phyloP scores from a whole-genome alignment of 1,140 invertebrate species.

The Aplysia californica region DNA sequence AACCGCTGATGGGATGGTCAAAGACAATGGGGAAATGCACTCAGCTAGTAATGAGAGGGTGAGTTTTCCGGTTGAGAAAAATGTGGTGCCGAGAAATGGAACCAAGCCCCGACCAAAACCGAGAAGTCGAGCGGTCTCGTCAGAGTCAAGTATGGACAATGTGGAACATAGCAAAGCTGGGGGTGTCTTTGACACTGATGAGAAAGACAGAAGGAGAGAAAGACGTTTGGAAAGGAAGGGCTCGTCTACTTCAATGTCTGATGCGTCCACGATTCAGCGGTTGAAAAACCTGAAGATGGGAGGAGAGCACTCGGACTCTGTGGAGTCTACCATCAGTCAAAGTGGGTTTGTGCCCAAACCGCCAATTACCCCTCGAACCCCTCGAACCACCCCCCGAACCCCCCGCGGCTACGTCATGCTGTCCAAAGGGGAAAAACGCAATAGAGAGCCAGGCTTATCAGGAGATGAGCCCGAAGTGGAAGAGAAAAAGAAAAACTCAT shows the following conservation, averaged over 20 bases:
- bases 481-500: slow-evolving; percentile 44
- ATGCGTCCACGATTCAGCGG: no score
- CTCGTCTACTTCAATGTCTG: no score
- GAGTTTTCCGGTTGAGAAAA: no score
- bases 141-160: no score
- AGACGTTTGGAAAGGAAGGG: no score
- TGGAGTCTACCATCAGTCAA: slow-evolving; percentile 47
- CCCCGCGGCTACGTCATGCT: slow-evolving; percentile 3
- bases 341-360: slow-evolving; percentile 56
- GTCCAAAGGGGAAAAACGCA: slow-evolving; percentile 49
- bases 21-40: not conserved
- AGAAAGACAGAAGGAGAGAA: no score
- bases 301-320: slow-evolving; percentile 38
- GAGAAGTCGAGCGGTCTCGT: not conserved
- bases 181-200: not conserved
- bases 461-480: slow-evolving; percentile 45
- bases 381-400: slow-evolving; percentile 28
- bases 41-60: not conserved
- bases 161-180: no score
- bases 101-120: slow-evolving; percentile 9
- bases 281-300: slow-evolving; percentile 52
- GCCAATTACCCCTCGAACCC: slow-evolving; percentile 49
- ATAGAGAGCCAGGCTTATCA: slow-evolving; percentile 46
- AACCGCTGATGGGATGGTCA: not conserved
- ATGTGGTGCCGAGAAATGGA: not conserved